Percentiles rank a stretch among this genome's conserved stretches.
Conservation (phyloP, 2,113 vertebrate genomes). For the Ramphastos sulfuratus region DNA sequence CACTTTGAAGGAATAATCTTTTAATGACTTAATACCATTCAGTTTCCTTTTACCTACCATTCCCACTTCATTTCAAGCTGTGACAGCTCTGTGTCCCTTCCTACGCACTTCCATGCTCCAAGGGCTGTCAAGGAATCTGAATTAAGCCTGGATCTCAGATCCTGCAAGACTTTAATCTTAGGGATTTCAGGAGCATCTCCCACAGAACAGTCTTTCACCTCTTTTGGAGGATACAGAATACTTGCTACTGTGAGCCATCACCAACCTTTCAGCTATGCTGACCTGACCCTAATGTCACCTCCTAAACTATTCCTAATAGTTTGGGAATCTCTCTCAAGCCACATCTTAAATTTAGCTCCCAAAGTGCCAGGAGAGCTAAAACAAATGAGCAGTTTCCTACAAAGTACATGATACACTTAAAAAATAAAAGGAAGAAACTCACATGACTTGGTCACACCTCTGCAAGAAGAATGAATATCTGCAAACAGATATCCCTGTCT, state of each 20-base stretch:
- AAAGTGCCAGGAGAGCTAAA: too few species aligned
- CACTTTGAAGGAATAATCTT: background rate
- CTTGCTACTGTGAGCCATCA: background rate
- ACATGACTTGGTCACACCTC: background rate
- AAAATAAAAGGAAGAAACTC: background rate
- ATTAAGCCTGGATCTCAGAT: background rate
- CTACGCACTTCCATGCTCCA: background rate
- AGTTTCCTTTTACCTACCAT: background rate
- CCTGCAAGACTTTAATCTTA: background rate
- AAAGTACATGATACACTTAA: background rate
- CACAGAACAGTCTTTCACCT: background rate
- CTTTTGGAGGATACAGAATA: background rate
- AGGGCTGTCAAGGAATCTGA: background rate
- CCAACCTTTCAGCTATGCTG: background rate
- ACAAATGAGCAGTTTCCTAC: background rate
- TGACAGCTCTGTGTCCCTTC: background rate
- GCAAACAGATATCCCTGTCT: background rate
- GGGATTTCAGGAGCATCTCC: background rate
- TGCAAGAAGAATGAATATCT: background rate
- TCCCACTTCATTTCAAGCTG: background rate
- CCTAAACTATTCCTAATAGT: background rate
- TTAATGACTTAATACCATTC: background rate
- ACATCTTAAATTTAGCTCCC: too few species aligned
- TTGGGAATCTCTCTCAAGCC: too few species aligned
- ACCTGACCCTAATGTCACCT: background rate